Percentiles rank a stretch among this genome's conserved stretches.
Conservation (phyloP, 2,113 vertebrate genomes). For the Hirundichthys speculiger region DNA sequence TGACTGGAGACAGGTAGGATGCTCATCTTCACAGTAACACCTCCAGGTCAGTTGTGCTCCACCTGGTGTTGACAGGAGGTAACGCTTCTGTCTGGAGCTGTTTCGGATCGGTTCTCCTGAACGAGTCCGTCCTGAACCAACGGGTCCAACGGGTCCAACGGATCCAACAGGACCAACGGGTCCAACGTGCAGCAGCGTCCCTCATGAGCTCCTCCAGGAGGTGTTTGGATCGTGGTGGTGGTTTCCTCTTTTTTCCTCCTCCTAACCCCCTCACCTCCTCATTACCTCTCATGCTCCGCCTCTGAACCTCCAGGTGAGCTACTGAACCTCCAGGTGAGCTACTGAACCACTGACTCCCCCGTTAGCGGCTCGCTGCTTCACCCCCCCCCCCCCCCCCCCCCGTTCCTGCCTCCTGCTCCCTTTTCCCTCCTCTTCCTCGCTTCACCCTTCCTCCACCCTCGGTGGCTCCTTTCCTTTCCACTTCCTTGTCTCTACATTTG, state of each 20-base stretch:
- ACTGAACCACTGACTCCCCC: slow-evolving; percentile 19
- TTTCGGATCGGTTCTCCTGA: no score
- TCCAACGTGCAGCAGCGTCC: no score
- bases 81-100: no score
- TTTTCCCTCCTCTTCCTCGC: not conserved
- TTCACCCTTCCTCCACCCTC: slow-evolving; percentile 1
- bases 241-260: not conserved
- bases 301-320: slow-evolving; percentile 10
- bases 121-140: no score
- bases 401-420: not conserved
- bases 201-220: no score
- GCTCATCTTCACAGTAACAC: no score
- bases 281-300: slow-evolving; percentile 29
- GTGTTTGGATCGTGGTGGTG: no score
- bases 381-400: not conserved
- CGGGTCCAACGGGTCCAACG: no score
- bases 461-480: slow-evolving; percentile 16
- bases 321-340: slow-evolving; percentile 41
- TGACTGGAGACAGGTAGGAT: no score
- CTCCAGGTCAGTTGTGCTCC: no score
- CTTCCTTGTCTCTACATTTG: slow-evolving; percentile 59
- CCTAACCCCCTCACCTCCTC: slow-evolving; percentile 34
- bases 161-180: no score
- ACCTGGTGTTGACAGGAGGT: no score
- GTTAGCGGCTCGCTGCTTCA: not conserved